Base-by-base conservation (phyloP, 2,113 vertebrate genomes). In the Tragulus kanchil region DNA sequence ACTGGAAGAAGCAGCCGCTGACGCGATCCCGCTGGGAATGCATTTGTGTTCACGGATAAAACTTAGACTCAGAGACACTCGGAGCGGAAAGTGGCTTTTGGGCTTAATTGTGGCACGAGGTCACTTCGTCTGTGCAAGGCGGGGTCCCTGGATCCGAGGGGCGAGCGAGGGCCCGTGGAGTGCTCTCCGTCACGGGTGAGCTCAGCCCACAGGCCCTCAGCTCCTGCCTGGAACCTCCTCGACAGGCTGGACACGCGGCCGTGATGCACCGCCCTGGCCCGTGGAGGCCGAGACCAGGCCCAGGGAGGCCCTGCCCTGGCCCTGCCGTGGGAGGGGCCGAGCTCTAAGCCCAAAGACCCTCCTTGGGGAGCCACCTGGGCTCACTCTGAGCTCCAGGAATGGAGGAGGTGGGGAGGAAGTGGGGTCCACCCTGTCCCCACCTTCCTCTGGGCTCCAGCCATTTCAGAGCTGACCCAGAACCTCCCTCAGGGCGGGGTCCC, bases 131-230 rank as follows among this genome's bases (percentile, higher is more conserved):
- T 42, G 19, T 0, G 8, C 15, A 45, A n/a, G 31, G 26, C 4
- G 0, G 19, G 28, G 8, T 1, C 4, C 36, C 4, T 3, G 31
- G 13, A 8, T 10, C 7, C 5, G 19, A 42, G 56, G 2, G 23
- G 26, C 2, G 58, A 78, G 19, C 17, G 2, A 36, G n/a, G 45
- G 45, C 45, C 48, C 0, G 2, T 0, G 81, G 17, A 36, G 14
- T 0, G 5, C 23, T 61, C 6, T 12, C 26, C 0, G 1, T 3
- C 31, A 3, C 48, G 0, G 11, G 0, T 0, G 6, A 25, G 21
- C 50, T 28, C 5, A 64, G 64, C 85, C 31, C 31, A 4, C 4
- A 0, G 5, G 2, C 0, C 9, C 50, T 56, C 13, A 3, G 2
- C 17, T 31, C 45, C 82, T 16, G 21, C 26, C 82, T 6, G 6